Evolutionary conservation across 2,888 invertebrate genomes (phyloP).

Genomic region (Eupithecia dodoneata): DNA sequence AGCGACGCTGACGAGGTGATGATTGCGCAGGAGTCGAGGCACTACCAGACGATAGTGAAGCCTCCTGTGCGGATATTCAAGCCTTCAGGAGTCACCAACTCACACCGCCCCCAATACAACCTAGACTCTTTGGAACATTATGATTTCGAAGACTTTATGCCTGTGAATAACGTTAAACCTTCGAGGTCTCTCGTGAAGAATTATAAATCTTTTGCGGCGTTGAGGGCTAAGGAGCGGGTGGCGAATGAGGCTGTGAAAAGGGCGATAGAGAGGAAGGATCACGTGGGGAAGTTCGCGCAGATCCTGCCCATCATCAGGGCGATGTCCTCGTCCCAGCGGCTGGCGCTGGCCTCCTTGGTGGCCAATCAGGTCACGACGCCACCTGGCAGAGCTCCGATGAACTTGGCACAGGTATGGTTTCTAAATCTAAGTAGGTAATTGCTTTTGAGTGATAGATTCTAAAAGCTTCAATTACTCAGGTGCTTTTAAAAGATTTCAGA

Average conservation of each 20-base stretch:
- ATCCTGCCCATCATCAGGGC: conserved; percentile 86
- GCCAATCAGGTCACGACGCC: conserved; percentile 85
- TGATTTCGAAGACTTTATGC: conserved; percentile 62
- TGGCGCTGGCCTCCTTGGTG: conserved; percentile 86
- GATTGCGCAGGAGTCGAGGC: conserved; percentile 77
- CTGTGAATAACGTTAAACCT: conserved; percentile 46
- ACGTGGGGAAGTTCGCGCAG: conserved; percentile 85
- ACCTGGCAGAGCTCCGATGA: conserved; percentile 78
- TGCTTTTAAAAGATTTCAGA: neutral
- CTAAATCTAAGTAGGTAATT: neutral
- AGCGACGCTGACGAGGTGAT: conserved; percentile 72
- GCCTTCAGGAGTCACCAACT: conserved; percentile 72
- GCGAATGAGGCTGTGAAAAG: conserved; percentile 82
- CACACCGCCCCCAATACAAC: conserved; percentile 77
- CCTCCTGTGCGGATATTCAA: conserved; percentile 69
- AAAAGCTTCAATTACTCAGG: neutral
- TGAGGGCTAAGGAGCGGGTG: conserved; percentile 73
- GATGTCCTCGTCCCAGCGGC: conserved; percentile 85
- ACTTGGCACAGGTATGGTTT: conserved; percentile 81
- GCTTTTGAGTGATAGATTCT: neutral
- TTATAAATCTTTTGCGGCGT: conserved; percentile 63
- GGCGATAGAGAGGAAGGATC: conserved; percentile 84
- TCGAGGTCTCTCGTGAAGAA: conserved; percentile 56
- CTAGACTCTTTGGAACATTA: conserved; percentile 73
- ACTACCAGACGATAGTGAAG: conserved; percentile 70